A percentile compares a stretch with the other conserved stretches of the same genome.
Evolutionary conservation across 1,140 invertebrate species (phyloP).

Genomic region (Homarus americanus): DNA sequence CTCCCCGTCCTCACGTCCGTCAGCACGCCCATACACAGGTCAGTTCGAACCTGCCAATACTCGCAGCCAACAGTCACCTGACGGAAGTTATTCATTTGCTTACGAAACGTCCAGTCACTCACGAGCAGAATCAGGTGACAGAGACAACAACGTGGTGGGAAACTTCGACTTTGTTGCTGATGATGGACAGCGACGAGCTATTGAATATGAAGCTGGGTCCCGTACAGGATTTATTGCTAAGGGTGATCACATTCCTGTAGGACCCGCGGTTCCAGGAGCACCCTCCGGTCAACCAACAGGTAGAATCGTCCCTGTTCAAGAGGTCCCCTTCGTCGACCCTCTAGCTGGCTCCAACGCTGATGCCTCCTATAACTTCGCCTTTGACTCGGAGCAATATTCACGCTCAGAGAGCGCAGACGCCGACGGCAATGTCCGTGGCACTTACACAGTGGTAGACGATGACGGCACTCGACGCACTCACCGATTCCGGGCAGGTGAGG

Average conservation of each 20-base stretch:
- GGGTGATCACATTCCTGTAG: slow-evolving; percentile 72
- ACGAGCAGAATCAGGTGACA: slow-evolving; percentile 66
- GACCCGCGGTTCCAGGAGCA: slow-evolving; percentile 69
- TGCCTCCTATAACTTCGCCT: slow-evolving; percentile 75
- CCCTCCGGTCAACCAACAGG: slow-evolving; percentile 70
- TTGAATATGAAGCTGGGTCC: slow-evolving; percentile 71
- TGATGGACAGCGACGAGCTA: slow-evolving; percentile 60
- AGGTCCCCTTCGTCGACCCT: slow-evolving; percentile 69
- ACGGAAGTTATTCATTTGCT: slow-evolving; percentile 67
- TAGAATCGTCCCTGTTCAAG: slow-evolving; percentile 66
- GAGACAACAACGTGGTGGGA: slow-evolving; percentile 63
- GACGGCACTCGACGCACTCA: slow-evolving; percentile 62
- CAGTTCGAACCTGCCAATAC: neutral
- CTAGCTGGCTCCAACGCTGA: slow-evolving; percentile 66
- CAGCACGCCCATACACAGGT: neutral
- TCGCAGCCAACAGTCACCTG: slow-evolving; percentile 4
- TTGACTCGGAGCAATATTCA: slow-evolving; percentile 75
- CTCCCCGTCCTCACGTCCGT: neutral
- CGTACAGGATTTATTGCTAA: slow-evolving; percentile 73
- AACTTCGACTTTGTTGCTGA: slow-evolving; percentile 73
- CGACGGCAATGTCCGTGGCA: slow-evolving; percentile 76
- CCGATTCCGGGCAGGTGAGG: slow-evolving; percentile 67
- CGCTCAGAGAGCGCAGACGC: slow-evolving; percentile 74
- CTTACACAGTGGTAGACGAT: slow-evolving; percentile 77
- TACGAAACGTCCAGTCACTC: slow-evolving; percentile 70